phyloP scores from a whole-genome alignment of 2,888 invertebrate genomes.

The Apomyelois bistriatella region DNA sequence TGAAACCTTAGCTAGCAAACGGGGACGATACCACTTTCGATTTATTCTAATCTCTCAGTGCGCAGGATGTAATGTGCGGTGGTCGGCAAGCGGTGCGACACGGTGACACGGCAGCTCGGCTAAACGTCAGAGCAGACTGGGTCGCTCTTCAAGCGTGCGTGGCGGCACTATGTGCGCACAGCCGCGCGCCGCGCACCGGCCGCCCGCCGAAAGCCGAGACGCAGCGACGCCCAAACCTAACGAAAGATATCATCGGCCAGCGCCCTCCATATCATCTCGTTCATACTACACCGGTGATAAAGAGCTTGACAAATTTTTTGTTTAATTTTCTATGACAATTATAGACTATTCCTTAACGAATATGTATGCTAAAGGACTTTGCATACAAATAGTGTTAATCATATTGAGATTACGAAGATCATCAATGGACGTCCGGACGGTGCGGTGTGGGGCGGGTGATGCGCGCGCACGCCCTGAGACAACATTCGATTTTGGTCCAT shows the following conservation, averaged over 20 bases:
- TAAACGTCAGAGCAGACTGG: constrained; percentile 77
- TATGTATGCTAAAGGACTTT: constrained; percentile 26
- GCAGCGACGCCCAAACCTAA: constrained; percentile 77
- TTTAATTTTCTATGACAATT: constrained; percentile 4
- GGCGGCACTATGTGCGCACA: constrained; percentile 67
- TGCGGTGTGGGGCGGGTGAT: constrained; percentile 58
- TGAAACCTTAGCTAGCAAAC: constrained; percentile 22
- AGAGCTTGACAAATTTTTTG: not conserved
- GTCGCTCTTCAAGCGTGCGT: constrained; percentile 72
- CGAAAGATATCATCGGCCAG: constrained; percentile 58
- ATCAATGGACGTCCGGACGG: constrained; percentile 74
- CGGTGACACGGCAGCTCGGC: constrained; percentile 64
- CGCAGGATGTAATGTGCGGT: constrained; percentile 57
- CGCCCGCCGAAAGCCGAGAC: constrained; percentile 70
- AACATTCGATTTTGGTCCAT: constrained; percentile 81
- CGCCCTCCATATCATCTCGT: constrained; percentile 49
- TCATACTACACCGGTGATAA: constrained; percentile 20
- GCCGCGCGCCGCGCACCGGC: constrained; percentile 61
- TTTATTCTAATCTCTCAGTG: constrained; percentile 43
- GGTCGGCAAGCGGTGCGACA: constrained; percentile 46
- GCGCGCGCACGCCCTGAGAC: constrained; percentile 74
- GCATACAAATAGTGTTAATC: constrained; percentile 51
- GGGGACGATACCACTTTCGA: constrained; percentile 30
- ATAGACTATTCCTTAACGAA: constrained; percentile 11
- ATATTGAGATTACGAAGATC: constrained; percentile 71